phyloP scores from a whole-genome alignment of 1,140 invertebrate genomes.

The Aricia agestis region DNA sequence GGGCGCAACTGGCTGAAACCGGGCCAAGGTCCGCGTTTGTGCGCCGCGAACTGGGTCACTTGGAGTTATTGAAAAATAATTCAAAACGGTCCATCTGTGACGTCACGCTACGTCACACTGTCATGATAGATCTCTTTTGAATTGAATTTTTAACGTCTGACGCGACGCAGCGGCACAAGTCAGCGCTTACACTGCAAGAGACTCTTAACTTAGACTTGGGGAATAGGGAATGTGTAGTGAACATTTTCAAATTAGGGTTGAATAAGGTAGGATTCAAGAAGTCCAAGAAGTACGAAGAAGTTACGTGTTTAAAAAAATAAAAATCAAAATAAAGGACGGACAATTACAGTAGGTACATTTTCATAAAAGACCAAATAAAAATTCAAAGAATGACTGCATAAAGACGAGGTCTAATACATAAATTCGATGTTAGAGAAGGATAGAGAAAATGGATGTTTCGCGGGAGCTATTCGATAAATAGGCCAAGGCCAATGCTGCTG shows the following conservation, averaged over 20 bases:
- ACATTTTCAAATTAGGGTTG: neutral
- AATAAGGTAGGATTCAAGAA: neutral
- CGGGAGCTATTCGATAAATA: neutral
- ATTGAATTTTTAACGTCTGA: neutral
- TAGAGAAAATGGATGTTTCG: neutral
- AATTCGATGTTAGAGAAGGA: constrained; percentile 4
- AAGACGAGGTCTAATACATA: neutral
- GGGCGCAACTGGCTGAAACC: neutral
- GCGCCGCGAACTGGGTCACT: constrained; percentile 4
- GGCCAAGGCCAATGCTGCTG: constrained; percentile 1
- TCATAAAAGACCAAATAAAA: too few relatives aligned
- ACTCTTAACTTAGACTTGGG: neutral
- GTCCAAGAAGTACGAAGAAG: too few relatives aligned
- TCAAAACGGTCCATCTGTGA: constrained; percentile 10
- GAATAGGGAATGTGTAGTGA: neutral
- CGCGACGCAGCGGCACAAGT: neutral
- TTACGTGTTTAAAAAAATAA: too few relatives aligned
- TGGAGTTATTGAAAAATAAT: constrained; percentile 12
- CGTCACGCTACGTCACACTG: neutral
- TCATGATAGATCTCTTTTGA: neutral
- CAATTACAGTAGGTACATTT: too few relatives aligned
- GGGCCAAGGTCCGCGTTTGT: constrained; percentile 5
- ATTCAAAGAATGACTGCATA: neutral
- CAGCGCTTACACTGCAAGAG: neutral
- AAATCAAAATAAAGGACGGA: too few relatives aligned